Conservation (phyloP, 2,797 vertebrate species). For the Neopelma chrysocephalum region DNA sequence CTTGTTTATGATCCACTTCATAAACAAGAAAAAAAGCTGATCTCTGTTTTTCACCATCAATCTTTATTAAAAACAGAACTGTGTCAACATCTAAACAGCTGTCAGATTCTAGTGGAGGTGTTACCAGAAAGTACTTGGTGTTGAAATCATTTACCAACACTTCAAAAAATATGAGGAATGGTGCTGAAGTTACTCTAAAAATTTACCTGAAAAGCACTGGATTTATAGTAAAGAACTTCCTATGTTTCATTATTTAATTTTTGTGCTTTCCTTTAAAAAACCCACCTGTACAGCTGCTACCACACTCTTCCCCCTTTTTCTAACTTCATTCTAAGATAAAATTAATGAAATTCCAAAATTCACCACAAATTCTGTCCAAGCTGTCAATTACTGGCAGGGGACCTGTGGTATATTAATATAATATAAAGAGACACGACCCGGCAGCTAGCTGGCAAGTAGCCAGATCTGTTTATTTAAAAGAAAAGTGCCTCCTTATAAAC, state of each 20-base stretch:
- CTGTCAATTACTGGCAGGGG: not conserved
- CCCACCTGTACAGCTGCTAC: not conserved
- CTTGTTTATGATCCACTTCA: not conserved
- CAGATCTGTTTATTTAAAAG: no score
- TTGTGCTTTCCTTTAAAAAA: not conserved
- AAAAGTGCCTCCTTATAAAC: no score
- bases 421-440: no score
- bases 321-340: not conserved
- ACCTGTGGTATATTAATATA: not conserved
- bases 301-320: accelerated
- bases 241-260: not conserved
- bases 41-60: not conserved
- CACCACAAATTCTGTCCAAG: not conserved
- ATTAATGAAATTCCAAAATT: not conserved
- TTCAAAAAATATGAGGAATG: not conserved
- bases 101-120: not conserved
- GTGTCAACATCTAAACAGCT: not conserved
- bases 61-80: not conserved
- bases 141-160: not conserved
- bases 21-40: not conserved
- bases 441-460: no score
- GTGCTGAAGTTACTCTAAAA: not conserved
- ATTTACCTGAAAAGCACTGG: not conserved
- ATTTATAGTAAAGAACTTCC: not conserved
- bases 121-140: not conserved